Percentiles rank a stretch among this genome's conserved stretches.
Evolutionary conservation across 2,797 vertebrate genomes (phyloP).

Genomic region (Pseudochromis fuscus): DNA sequence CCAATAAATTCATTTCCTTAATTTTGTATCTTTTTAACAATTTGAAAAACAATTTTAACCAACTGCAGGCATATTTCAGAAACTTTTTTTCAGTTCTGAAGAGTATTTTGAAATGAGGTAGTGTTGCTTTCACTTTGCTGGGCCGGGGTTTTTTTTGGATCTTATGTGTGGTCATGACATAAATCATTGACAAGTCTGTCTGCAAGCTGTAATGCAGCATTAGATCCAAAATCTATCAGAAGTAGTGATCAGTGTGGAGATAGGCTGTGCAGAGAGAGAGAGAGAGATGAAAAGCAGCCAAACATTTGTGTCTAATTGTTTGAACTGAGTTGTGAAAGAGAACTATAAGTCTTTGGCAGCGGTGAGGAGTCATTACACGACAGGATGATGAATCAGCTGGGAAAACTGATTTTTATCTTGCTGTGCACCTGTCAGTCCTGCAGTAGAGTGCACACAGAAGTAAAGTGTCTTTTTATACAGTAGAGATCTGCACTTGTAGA

Average conservation of each 20-base stretch:
- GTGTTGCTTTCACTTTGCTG: conserved; percentile 12
- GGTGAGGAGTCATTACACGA: conserved; percentile 36
- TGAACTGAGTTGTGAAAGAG: conserved; percentile 17
- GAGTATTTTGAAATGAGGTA: conserved; percentile 7
- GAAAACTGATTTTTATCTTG: conserved; percentile 59
- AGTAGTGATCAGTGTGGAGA: conserved; percentile 31
- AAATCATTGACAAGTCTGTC: conserved; percentile 13
- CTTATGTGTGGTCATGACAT: conserved; percentile 21
- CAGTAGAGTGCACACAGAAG: not conserved
- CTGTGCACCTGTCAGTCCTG: conserved; percentile 43
- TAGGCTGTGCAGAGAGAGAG: not conserved
- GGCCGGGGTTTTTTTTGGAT: not conserved
- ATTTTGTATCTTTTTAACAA: not conserved
- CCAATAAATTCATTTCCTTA: not conserved
- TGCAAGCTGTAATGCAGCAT: conserved; percentile 8
- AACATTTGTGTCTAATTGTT: conserved; percentile 11
- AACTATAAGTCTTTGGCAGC: conserved; percentile 19
- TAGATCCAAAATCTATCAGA: conserved; percentile 22
- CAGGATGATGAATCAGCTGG: conserved; percentile 28
- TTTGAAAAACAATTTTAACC: not conserved
- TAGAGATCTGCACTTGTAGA: not conserved
- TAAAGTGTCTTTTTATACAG: conserved; percentile 7
- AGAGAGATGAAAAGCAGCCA: conserved; percentile 32
- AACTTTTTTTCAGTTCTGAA: not conserved
- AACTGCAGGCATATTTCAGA: not conserved